A percentile compares a stretch with the other conserved stretches of the same genome.
Conservation (phyloP, 1,140 invertebrate genomes). For the Leptoteleia sp. region DNA sequence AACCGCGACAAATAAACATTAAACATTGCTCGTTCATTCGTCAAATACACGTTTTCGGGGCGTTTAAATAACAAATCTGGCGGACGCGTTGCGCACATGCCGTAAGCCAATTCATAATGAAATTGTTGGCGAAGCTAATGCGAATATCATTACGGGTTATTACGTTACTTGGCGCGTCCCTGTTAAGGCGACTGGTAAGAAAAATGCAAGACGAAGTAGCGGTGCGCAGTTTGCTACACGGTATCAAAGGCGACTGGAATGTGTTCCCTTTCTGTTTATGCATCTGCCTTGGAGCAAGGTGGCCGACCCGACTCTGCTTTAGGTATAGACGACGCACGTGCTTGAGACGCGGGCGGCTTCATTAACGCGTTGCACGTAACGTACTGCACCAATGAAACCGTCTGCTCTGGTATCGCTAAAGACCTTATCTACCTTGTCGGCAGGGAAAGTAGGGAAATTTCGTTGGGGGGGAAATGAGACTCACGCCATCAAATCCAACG, state of each 20-base stretch:
- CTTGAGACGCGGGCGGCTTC: constrained; percentile 42
- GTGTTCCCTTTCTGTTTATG: constrained; percentile 27
- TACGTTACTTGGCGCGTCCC: constrained; percentile 3
- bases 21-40: constrained; percentile 4
- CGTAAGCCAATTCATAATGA: constrained; percentile 12
- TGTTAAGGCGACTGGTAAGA: neutral
- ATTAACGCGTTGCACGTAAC: constrained; percentile 52
- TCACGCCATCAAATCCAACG: constrained; percentile 41
- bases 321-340: constrained; percentile 38
- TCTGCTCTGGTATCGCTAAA: constrained; percentile 43
- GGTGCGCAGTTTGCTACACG: constrained; percentile 12
- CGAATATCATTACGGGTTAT: constrained; percentile 14
- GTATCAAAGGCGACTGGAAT: constrained; percentile 18
- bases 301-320: constrained; percentile 15
- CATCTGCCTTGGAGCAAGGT: constrained; percentile 22
- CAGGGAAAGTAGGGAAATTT: constrained; percentile 48
- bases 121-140: constrained; percentile 7
- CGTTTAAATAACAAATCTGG: constrained; percentile 17
- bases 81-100: neutral
- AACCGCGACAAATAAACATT: constrained; percentile 1
- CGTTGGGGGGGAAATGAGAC: constrained; percentile 33
- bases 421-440: constrained; percentile 39
- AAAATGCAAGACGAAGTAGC: constrained; percentile 10
- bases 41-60: constrained; percentile 6
- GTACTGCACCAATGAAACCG: constrained; percentile 50